These are phyloP conservation scores for Gambelia wislizenii DNA, from an alignment of 2,797 vertebrate species.

Conservation along the genomic window DNA sequence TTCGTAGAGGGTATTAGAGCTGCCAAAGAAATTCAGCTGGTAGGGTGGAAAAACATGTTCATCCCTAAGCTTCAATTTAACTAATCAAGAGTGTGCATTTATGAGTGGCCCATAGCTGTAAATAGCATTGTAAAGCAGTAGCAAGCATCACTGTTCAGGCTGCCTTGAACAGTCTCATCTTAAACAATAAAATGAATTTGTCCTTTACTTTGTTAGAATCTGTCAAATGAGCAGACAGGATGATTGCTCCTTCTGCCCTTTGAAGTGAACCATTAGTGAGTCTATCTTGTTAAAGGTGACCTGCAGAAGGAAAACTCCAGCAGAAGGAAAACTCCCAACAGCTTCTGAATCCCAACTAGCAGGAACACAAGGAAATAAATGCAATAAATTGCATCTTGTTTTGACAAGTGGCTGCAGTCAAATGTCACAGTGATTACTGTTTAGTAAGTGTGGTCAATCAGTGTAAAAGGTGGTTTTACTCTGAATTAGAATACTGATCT, in stretches of 20 bases:
- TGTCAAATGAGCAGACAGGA: constrained; percentile 47
- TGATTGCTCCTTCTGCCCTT: constrained; percentile 64
- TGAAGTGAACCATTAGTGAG: constrained; percentile 63
- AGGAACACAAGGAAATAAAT: constrained; percentile 47
- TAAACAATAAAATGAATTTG: constrained; percentile 62
- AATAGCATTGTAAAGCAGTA: constrained; percentile 59
- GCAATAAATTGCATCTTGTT: constrained; percentile 2
- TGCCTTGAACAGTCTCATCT: constrained; percentile 45
- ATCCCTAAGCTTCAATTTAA: constrained; percentile 63
- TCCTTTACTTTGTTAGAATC: constrained; percentile 55
- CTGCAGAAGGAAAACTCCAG: constrained; percentile 38
- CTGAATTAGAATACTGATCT: not conserved
- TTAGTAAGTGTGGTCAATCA: constrained; percentile 9
- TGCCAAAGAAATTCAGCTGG: not conserved
- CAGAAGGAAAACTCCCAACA: constrained; percentile 31
- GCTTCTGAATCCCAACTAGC: constrained; percentile 52
- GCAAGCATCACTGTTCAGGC: constrained; percentile 43
- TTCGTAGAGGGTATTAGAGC: constrained; percentile 9
- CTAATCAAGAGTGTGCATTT: constrained; percentile 54
- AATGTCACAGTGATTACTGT: constrained; percentile 47
- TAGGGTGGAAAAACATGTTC: constrained; percentile 45
- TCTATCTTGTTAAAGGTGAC: constrained; percentile 64
- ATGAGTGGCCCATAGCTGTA: constrained; percentile 58
- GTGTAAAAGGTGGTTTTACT: not conserved
- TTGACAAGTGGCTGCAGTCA: not conserved